These are phyloP conservation scores for Drosophila putrida DNA, from an alignment of 2,888 invertebrate species.

Conservation along the genomic window DNA sequence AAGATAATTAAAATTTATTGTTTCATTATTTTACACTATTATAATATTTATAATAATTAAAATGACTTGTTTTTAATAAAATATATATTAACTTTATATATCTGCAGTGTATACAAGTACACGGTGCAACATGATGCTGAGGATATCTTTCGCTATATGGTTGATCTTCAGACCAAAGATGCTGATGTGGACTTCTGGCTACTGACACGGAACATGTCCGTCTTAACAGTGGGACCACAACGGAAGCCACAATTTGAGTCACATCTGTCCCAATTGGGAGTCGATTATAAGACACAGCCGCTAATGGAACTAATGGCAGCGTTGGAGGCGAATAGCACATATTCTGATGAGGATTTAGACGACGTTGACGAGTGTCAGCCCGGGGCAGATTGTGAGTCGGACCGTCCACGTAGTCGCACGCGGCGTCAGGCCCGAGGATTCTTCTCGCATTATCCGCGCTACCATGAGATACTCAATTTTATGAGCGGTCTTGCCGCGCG, in stretches of 20 bases:
- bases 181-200: slow-evolving; percentile 84
- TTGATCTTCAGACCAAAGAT: slow-evolving; percentile 80
- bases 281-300: slow-evolving; percentile 72
- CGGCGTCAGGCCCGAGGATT: slow-evolving; percentile 83
- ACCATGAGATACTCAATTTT: slow-evolving; percentile 82
- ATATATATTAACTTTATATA: neutral
- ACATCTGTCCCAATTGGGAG: slow-evolving; percentile 73
- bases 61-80: too few relatives aligned
- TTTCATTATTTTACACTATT: too few relatives aligned
- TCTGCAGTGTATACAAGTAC: slow-evolving; percentile 83
- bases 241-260: slow-evolving; percentile 78
- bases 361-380: slow-evolving; percentile 61
- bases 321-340: slow-evolving; percentile 59
- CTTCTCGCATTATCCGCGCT: slow-evolving; percentile 83
- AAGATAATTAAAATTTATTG: too few relatives aligned
- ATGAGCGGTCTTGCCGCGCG: slow-evolving; percentile 81
- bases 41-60: too few relatives aligned
- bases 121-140: slow-evolving; percentile 80
- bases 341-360: slow-evolving; percentile 35
- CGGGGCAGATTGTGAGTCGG: slow-evolving; percentile 60
- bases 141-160: slow-evolving; percentile 80
- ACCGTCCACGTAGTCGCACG: slow-evolving; percentile 75
- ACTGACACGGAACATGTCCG: slow-evolving; percentile 82
- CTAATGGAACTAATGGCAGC: slow-evolving; percentile 79
- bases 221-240: slow-evolving; percentile 82